Base-by-base conservation (phyloP, 2,113 vertebrate species). In the Mobula hypostoma region DNA sequence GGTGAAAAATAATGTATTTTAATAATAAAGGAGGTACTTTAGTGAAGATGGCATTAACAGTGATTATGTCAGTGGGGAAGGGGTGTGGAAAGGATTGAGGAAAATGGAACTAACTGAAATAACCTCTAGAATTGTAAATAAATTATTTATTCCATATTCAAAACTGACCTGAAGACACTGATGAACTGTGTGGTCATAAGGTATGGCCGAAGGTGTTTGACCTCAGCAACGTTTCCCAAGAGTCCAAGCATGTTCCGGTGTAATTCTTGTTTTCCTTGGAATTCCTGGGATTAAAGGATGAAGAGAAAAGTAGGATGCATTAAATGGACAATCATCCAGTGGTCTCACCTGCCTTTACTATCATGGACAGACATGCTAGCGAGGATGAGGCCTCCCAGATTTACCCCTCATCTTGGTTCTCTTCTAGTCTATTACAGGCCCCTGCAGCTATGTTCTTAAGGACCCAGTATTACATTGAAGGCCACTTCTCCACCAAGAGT, bases 211-310 rank as follows among this genome's bases (percentile, higher is more conserved):
- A 99, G 97, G 63, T 97, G 98, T 94, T 96, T 97, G 94, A 99
- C 99, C 94, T 99, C 99, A 0, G 99, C 99, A 36, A 99, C 99
- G 0, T 99, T 99, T 80, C 99, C 99, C 95, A 99, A 85, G 40
- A 99, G 97, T 1, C 99, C 99, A 95, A 99, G 95, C 99, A 99
- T 99, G 94, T 99, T 99, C 6, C 98, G 98, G 94, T 99, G 99
- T 40, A 99, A 97, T 94, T 99, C 99, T 96, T 99, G 99, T 93
- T 99, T 99, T 95, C 99, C 98, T 83, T 99, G 98, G 96, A 99
- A 99, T 27, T 94, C 83, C 85, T 76, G 14, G 68, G 15, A 63
- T 87, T 87, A n/a, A 63, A 11, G 80, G 68, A 90, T 9, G 12
- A 94, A 61, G 12, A 70, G 19, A 82, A 80, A 80, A 80, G 27